phyloP scores from a whole-genome alignment of 92 coral and sea anemone species.

The Isaurus tuberculatus region DNA sequence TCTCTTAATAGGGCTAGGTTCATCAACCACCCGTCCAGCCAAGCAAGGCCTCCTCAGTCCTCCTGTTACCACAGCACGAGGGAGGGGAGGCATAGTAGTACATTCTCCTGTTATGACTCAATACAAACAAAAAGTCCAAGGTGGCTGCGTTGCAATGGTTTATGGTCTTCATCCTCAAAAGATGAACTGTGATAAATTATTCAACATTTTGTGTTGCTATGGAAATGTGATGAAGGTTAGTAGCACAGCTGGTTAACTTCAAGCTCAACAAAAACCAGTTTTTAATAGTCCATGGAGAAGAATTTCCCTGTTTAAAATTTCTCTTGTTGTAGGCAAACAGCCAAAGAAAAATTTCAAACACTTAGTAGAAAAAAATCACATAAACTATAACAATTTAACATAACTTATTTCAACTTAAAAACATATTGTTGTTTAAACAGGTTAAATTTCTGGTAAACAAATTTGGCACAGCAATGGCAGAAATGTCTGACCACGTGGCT shows the following conservation, averaged over 20 bases:
- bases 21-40: constrained; percentile 33
- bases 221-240: constrained; percentile 92
- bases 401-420: no score
- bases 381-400: no score
- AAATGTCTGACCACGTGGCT: constrained; percentile 89
- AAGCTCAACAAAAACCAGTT: neutral
- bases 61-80: constrained; percentile 55
- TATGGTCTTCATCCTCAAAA: constrained; percentile 89
- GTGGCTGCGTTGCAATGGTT: constrained; percentile 92
- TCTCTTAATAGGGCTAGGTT: constrained; percentile 4
- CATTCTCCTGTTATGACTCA: constrained; percentile 57
- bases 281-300: no score
- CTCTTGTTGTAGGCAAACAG: no score
- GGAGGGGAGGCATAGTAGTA: constrained; percentile 64
- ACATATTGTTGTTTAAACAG: constrained; percentile 58
- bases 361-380: no score
- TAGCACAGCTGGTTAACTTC: neutral
- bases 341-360: no score
- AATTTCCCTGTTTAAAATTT: no score
- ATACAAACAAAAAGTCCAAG: constrained; percentile 73
- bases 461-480: constrained; percentile 96
- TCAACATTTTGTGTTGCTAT: constrained; percentile 94
- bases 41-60: constrained; percentile 95
- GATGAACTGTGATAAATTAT: constrained; percentile 92
- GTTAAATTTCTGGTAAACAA: constrained; percentile 90